Base-by-base conservation (phyloP, 2,113 vertebrate species). In the Pleuronectes platessa region DNA sequence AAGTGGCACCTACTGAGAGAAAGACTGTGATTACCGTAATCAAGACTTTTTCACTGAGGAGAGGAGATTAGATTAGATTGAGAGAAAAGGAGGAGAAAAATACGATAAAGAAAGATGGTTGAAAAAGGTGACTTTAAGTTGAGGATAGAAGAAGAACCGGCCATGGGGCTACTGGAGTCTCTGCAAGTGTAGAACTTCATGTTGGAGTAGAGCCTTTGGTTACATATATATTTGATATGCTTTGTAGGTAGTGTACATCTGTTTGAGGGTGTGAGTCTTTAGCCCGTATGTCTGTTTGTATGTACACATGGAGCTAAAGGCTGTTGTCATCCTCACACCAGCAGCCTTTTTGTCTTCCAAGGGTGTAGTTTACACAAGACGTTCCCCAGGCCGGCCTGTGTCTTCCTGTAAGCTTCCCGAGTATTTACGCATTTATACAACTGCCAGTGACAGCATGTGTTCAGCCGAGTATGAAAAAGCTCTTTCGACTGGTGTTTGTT, bases 11-110 rank as follows among this genome's bases (percentile, higher is more conserved):
- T 62, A 66, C 76, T 76, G 84, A 90, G 83, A 76, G 58, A 82
- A 69, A 78, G 79, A 65, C 63, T 62, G 71, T 90, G 86, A 93
- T 92, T 93, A 87, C 84, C 68, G 78, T 92, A 90, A 93, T 93
- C 84, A 91, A 88, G 74, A 71, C 60, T 74, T 75, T 90, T 91
- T 74, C 59, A 68, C 65, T 40, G 68, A 45, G 35, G 55, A 63
- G 64, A 84, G 58, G 18, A 81, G 23, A 68, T 23, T 21, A 66
- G 45, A 40, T 45, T 31, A 56, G 47, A 61, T 23, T n/a, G 14
- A 49, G 24, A 45, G 24, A 59, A n/a, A 14, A 14, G 15, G 5
- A 14, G 2, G 31, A 14, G 31, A 49, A 54, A 23, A 18, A n/a
- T 2, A n/a, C 2, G 24, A 27, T 23, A 20, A 1, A 6, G 23